These are phyloP conservation scores for Coleophora flavipennella DNA, from an alignment of 2,888 invertebrate genomes.

Conservation along the genomic window DNA sequence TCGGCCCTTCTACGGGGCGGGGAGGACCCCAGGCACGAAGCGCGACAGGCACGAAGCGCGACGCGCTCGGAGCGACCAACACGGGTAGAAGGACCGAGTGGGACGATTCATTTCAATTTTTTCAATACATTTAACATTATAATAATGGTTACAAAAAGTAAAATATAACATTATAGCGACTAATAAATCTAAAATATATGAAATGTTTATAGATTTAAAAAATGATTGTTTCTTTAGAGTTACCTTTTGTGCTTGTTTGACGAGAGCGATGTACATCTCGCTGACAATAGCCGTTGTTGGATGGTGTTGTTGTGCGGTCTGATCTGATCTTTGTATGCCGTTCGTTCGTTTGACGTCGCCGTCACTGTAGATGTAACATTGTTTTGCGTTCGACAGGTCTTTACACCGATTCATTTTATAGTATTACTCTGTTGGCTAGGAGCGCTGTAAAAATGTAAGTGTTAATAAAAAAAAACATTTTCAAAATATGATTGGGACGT, in stretches of 20 bases:
- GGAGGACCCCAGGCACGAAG: conserved; percentile 5
- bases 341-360: conserved; percentile 61
- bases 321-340: conserved; percentile 58
- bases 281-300: conserved; percentile 57
- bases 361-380: conserved; percentile 69
- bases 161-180: conserved; percentile 72
- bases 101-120: conserved; percentile 54
- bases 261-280: conserved; percentile 50
- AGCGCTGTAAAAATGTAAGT: conserved; percentile 74
- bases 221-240: conserved; percentile 65
- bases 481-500: conserved; percentile 66
- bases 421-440: conserved; percentile 73
- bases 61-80: conserved; percentile 9
- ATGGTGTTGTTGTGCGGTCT: conserved; percentile 52
- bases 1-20: conserved; percentile 29
- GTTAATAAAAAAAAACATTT: conserved; percentile 73
- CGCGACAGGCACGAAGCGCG: not conserved
- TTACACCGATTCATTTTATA: conserved; percentile 70
- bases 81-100: conserved; percentile 32
- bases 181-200: conserved; percentile 73
- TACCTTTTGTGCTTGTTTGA: conserved; percentile 64
- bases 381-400: conserved; percentile 69
- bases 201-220: conserved; percentile 72
- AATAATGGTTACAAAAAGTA: conserved; percentile 72
- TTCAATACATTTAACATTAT: conserved; percentile 72